phyloP scores from a whole-genome alignment of 2,113 vertebrate species.

The Neoarius graeffei region DNA sequence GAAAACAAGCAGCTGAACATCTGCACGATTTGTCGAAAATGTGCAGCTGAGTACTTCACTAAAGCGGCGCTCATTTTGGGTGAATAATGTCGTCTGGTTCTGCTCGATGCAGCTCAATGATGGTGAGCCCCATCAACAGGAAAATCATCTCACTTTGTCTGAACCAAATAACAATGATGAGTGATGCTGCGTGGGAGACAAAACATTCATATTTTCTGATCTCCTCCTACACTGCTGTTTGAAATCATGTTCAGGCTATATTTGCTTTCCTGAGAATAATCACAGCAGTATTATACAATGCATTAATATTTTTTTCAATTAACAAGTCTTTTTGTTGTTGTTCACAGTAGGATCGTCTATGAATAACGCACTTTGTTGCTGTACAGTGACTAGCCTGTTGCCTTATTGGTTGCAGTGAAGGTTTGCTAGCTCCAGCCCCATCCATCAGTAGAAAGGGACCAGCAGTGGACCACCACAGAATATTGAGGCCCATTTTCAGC shows the following conservation, averaged over 20 bases:
- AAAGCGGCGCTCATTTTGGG: not conserved
- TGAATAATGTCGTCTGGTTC: slow-evolving; percentile 26
- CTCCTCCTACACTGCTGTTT: slow-evolving; percentile 41
- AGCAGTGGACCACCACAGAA: no score
- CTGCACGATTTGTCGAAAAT: not conserved
- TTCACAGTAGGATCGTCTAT: not conserved
- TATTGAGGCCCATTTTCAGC: not conserved
- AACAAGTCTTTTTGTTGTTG: not conserved
- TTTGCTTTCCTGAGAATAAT: slow-evolving; percentile 37
- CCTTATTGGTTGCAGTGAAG: not conserved
- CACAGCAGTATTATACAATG: slow-evolving; percentile 27
- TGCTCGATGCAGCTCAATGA: slow-evolving; percentile 1
- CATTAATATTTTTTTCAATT: not conserved
- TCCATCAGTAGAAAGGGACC: no score
- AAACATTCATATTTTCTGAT: slow-evolving; percentile 40
- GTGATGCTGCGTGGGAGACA: slow-evolving; percentile 43
- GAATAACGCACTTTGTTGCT: slow-evolving; percentile 1
- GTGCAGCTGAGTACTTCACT: not conserved
- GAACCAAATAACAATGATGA: slow-evolving; percentile 30
- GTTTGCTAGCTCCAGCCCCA: not conserved
- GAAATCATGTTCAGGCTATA: slow-evolving; percentile 36
- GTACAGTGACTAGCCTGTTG: not conserved
- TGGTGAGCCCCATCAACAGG: slow-evolving; percentile 8
- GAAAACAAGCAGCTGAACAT: not conserved
- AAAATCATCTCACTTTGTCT: slow-evolving; percentile 23